Evolutionary conservation across 2,797 vertebrate genomes (phyloP).

Genomic region (Sebastes minor): DNA sequence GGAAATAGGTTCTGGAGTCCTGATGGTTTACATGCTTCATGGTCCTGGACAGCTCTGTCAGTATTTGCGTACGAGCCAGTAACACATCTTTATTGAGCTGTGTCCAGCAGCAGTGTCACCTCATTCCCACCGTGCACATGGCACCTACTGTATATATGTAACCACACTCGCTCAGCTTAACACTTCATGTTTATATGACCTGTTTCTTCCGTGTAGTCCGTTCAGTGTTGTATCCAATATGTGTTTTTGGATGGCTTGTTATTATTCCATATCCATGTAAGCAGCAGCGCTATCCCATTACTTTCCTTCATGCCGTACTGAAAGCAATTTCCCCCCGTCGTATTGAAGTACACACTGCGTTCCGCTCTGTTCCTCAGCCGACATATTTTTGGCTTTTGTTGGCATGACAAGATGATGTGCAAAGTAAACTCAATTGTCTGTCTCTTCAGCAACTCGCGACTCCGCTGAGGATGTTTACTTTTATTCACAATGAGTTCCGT

Average conservation of each 20-base stretch:
- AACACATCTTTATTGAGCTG: background rate
- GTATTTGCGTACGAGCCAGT: background rate
- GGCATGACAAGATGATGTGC: conserved; percentile 13
- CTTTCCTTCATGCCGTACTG: conserved; percentile 2
- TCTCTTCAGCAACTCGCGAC: conserved; percentile 4
- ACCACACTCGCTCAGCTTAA: background rate
- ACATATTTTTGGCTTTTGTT: conserved; percentile 22
- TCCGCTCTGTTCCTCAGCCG: conserved; percentile 11
- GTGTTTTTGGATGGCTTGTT: conserved; percentile 10
- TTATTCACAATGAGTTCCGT: background rate
- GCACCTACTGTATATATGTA: background rate
- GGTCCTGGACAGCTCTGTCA: background rate
- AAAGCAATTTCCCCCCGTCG: conserved; percentile 15
- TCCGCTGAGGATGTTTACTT: conserved; percentile 14
- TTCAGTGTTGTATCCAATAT: background rate
- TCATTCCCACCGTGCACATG: background rate
- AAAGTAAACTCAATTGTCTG: conserved; percentile 23
- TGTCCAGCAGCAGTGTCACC: background rate
- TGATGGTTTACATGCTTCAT: background rate
- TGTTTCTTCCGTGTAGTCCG: background rate
- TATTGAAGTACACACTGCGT: conserved; percentile 16
- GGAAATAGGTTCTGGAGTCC: background rate
- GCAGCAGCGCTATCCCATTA: conserved; percentile 16
- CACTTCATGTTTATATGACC: background rate
- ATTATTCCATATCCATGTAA: conserved; percentile 12